Conservation (phyloP, 2,888 invertebrate genomes). For the Stenotaenia linearis region DNA sequence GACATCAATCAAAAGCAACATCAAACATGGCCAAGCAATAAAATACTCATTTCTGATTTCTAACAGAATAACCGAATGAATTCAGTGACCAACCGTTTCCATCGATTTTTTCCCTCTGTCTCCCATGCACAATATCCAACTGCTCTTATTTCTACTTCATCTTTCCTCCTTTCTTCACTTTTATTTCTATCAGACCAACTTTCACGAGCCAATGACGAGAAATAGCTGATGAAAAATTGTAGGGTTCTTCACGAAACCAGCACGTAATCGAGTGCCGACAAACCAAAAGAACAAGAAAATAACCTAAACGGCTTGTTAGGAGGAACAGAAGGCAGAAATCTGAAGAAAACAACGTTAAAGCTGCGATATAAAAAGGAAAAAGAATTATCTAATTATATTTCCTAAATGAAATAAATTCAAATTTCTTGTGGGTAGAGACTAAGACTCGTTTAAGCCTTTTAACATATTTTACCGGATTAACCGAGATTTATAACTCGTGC, state of each 20-base stretch:
- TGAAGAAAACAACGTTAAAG: not conserved
- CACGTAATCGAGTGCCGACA: not conserved
- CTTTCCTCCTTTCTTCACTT: not conserved
- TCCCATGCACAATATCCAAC: slow-evolving; percentile 5
- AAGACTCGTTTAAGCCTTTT: not conserved
- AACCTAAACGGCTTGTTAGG: not conserved
- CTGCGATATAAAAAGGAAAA: no score
- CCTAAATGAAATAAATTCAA: not conserved
- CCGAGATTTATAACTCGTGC: not conserved
- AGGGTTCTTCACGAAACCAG: not conserved
- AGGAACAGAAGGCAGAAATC: not conserved
- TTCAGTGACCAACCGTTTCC: slow-evolving; percentile 5
- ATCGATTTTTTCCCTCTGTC: not conserved
- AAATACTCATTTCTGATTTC: slow-evolving; percentile 26
- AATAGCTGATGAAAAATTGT: not conserved
- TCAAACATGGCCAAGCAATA: slow-evolving; percentile 11
- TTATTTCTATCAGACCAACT: not conserved
- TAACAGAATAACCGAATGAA: slow-evolving; percentile 26
- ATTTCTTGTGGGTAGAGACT: not conserved
- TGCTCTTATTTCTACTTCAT: not conserved
- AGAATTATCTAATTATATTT: not conserved
- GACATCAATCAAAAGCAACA: slow-evolving; percentile 19
- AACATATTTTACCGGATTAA: not conserved
- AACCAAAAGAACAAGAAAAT: not conserved
- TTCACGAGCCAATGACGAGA: not conserved